These are phyloP conservation scores for Falcunculus frontatus DNA, from an alignment of 2,113 vertebrate species.

Conservation along the genomic window DNA sequence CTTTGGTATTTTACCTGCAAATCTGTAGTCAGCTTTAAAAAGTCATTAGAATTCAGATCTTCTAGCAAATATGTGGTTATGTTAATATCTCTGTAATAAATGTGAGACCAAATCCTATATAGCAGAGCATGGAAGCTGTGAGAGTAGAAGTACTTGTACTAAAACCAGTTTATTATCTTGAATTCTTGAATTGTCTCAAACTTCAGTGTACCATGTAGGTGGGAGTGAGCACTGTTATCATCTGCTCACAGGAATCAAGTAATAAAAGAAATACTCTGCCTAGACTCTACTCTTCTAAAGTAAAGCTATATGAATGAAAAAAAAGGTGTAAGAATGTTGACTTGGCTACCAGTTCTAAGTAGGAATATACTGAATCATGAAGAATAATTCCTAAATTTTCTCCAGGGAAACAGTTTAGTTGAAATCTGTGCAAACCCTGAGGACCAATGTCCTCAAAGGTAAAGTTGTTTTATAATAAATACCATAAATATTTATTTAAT, in stretches of 20 bases:
- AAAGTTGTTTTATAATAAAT: not conserved
- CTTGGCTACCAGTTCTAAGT: not conserved
- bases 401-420: not conserved
- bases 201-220: not conserved
- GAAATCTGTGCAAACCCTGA: not conserved
- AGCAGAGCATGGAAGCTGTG: not conserved
- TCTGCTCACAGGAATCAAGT: not conserved
- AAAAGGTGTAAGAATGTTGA: not conserved
- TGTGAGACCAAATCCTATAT: not conserved
- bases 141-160: not conserved
- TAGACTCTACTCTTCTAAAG: not conserved
- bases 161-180: not conserved
- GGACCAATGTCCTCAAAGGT: not conserved
- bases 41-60: not conserved
- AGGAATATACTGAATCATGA: not conserved
- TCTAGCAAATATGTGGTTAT: not conserved
- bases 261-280: not conserved
- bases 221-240: not conserved
- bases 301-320: not conserved
- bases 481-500: not conserved
- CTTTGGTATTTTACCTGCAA: not conserved
- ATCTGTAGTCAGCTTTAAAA: not conserved
- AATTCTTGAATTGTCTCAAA: not conserved
- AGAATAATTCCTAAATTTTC: not conserved
- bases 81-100: not conserved